A percentile compares a stretch with the other conserved stretches of the same genome.
These are phyloP conservation scores for Oxyteleia sp. DNA, from an alignment of 2,888 invertebrate species.

Conservation along the genomic window DNA sequence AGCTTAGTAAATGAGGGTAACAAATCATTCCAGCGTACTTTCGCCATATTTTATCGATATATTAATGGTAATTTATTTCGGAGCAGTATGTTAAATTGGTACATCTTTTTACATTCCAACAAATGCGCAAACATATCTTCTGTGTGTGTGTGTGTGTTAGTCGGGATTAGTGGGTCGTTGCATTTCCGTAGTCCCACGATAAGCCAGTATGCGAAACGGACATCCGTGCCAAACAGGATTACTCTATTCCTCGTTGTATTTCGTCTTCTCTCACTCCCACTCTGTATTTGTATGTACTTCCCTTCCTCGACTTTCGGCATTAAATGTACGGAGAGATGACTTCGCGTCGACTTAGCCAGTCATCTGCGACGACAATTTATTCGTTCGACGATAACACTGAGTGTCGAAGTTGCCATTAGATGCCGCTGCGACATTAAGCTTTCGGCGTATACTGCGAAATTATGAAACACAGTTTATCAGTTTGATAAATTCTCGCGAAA, in stretches of 20 bases:
- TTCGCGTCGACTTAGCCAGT: conserved; percentile 55
- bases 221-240: conserved; percentile 68
- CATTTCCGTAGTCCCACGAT: conserved; percentile 55
- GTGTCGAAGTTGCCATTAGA: conserved; percentile 47
- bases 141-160: neutral
- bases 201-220: conserved; percentile 64
- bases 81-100: neutral
- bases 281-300: conserved; percentile 5
- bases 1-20: too few relatives aligned
- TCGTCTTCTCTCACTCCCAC: conserved; percentile 27
- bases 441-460: conserved; percentile 27
- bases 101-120: neutral
- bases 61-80: neutral
- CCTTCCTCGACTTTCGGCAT: conserved; percentile 22
- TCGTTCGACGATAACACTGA: conserved; percentile 40
- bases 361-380: conserved; percentile 59
- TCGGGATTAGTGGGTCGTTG: conserved; percentile 49
- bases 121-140: neutral
- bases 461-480: conserved; percentile 23
- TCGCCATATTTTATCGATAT: too few relatives aligned
- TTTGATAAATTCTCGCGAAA: conserved; percentile 4
- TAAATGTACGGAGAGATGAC: conserved; percentile 48
- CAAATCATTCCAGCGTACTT: neutral
- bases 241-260: conserved; percentile 50
- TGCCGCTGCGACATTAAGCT: conserved; percentile 19